Evolutionary conservation across 2,113 vertebrate genomes (phyloP).

Genomic region (Arizona elegans): DNA sequence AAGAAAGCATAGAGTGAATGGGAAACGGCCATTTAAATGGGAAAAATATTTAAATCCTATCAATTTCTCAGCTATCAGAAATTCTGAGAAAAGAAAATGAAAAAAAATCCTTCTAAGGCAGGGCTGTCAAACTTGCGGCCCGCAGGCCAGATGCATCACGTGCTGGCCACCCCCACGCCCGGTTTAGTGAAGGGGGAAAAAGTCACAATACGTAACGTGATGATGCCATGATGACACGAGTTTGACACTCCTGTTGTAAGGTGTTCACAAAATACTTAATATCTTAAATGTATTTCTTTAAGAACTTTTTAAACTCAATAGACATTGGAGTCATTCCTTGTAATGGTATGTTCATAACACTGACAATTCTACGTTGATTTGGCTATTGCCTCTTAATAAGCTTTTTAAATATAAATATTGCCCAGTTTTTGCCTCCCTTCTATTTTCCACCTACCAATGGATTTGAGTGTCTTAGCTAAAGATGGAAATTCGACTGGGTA

Average conservation of each 20-base stretch:
- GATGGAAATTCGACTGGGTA: not conserved
- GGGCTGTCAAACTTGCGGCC: too few relatives aligned
- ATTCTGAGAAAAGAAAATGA: not conserved
- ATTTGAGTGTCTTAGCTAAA: not conserved
- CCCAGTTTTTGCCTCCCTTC: not conserved
- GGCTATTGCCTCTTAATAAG: not conserved
- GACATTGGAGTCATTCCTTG: not conserved
- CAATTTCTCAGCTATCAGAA: not conserved
- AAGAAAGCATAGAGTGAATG: not conserved
- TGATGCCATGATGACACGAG: too few relatives aligned
- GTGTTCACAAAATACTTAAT: not conserved
- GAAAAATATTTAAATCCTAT: not conserved
- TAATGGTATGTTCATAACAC: not conserved
- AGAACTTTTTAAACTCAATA: not conserved
- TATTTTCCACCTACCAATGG: not conserved
- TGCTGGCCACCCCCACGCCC: too few relatives aligned
- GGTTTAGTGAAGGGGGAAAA: too few relatives aligned
- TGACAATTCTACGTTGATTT: not conserved
- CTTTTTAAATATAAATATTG: not conserved
- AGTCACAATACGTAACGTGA: fast-evolving
- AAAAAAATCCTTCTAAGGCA: not conserved
- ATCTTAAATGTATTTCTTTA: not conserved
- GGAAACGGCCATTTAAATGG: not conserved
- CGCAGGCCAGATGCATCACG: too few relatives aligned
- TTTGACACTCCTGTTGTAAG: not conserved